These are phyloP conservation scores for Sander lucioperca DNA, from an alignment of 2,113 vertebrate genomes.

Conservation along the genomic window DNA sequence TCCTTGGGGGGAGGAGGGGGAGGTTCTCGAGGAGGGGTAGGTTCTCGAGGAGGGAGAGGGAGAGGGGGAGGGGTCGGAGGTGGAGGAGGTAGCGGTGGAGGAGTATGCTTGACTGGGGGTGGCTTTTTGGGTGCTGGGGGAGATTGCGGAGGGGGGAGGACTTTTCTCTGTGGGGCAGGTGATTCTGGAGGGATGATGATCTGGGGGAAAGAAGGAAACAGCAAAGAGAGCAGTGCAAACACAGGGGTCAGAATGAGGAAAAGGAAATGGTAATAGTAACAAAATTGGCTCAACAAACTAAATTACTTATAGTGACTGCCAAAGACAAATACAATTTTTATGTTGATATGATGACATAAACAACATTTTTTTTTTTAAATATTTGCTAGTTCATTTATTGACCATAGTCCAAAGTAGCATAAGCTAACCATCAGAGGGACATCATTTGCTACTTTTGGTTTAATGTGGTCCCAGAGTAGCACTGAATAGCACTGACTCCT, in stretches of 20 bases:
- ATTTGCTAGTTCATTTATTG: background rate
- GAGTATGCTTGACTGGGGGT: constrained; percentile 72
- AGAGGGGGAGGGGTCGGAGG: constrained; percentile 65
- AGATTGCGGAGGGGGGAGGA: constrained; percentile 83
- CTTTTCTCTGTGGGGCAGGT: constrained; percentile 87
- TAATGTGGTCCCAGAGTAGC: background rate
- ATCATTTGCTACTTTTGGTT: constrained; percentile 18
- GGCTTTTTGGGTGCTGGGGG: constrained; percentile 72
- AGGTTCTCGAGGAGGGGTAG: constrained; percentile 43
- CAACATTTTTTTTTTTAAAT: background rate
- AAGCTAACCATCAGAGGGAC: constrained; percentile 9
- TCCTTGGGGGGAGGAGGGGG: constrained; percentile 29
- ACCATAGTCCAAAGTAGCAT: constrained; percentile 1
- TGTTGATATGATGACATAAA: background rate
- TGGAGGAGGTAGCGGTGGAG: constrained; percentile 69
- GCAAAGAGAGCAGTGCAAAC: constrained; percentile 62
- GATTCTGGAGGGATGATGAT: constrained; percentile 92
- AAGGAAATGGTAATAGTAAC: background rate
- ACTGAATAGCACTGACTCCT: background rate
- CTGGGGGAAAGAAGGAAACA: constrained; percentile 82
- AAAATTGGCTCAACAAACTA: background rate
- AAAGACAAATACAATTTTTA: constrained; percentile 4
- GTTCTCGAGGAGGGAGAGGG: constrained; percentile 33
- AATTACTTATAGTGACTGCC: constrained; percentile 2
- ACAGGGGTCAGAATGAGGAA: constrained; percentile 35